Percentiles rank a stretch among this genome's conserved stretches.
These are phyloP conservation scores for Tetragonisca angustula DNA, from an alignment of 2,888 invertebrate species.

Conservation along the genomic window DNA sequence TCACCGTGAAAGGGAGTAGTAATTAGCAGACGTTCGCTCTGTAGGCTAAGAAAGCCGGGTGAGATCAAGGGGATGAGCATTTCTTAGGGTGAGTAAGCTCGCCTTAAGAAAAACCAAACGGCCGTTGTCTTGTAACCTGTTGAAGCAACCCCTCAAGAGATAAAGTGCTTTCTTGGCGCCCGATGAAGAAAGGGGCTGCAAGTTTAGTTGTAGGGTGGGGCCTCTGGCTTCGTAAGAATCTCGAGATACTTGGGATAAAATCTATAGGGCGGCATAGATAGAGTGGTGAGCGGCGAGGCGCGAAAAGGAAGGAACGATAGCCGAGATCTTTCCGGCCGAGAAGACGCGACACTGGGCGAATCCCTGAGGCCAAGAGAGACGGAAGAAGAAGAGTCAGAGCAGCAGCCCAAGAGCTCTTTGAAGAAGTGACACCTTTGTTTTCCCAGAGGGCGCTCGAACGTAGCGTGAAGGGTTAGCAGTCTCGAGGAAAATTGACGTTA, in stretches of 20 bases:
- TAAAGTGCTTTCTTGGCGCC: conserved; percentile 73
- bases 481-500: conserved; percentile 75
- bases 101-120: conserved; percentile 64
- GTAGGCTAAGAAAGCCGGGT: conserved; percentile 52
- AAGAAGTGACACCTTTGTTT: conserved; percentile 80
- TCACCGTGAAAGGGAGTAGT: conserved; percentile 34
- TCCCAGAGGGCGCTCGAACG: conserved; percentile 73
- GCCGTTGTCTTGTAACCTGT: conserved; percentile 81
- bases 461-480: conserved; percentile 66
- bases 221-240: conserved; percentile 50
- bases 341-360: conserved; percentile 64
- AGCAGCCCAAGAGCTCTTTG: conserved; percentile 71
- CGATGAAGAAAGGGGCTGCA: conserved; percentile 57
- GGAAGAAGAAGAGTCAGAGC: conserved; percentile 50
- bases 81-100: conserved; percentile 57
- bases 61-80: conserved; percentile 40
- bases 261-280: conserved; percentile 55
- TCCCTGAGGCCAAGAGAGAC: conserved; percentile 48
- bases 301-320: conserved; percentile 48
- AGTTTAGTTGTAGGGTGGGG: conserved; percentile 36
- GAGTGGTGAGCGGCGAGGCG: conserved; percentile 34
- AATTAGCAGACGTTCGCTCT: conserved; percentile 63
- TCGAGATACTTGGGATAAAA: conserved; percentile 60
- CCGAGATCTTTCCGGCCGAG: conserved; percentile 67
- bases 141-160: conserved; percentile 76